Conservation (phyloP, 1,140 invertebrate species). For the Tetramorium parvispinum region DNA sequence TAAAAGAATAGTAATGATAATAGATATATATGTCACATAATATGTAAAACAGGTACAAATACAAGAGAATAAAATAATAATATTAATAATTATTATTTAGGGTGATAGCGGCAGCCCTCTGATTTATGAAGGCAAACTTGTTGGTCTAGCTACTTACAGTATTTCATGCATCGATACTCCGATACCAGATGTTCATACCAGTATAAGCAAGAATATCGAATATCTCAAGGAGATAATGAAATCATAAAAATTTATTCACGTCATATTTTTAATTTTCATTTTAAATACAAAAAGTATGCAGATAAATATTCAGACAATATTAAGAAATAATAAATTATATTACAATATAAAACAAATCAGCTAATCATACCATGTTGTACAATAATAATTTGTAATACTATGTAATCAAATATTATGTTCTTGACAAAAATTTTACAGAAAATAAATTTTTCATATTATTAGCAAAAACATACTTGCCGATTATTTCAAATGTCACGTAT, state of each 20-base stretch:
- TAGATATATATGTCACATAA: background rate
- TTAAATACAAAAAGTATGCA: background rate
- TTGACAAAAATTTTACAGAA: background rate
- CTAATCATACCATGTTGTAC: background rate
- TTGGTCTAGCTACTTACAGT: constrained; percentile 13
- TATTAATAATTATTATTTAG: constrained; percentile 30
- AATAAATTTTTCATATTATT: background rate
- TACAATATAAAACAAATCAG: background rate
- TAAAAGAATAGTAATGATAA: background rate
- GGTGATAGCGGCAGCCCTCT: constrained; percentile 29
- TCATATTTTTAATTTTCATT: background rate
- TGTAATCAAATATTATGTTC: background rate
- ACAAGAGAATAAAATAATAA: background rate
- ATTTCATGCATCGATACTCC: background rate
- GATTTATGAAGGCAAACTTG: constrained; percentile 28
- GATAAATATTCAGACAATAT: background rate
- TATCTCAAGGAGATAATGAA: background rate
- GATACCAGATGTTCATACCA: constrained; percentile 13
- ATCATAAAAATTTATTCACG: background rate
- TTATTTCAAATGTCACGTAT: background rate
- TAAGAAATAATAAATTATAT: background rate
- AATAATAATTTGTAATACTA: constrained; percentile 5
- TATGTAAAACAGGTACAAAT: background rate
- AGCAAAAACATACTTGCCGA: background rate
- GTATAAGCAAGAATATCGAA: background rate